A percentile compares a stretch with the other conserved stretches of the same genome.
Conservation (phyloP, 2,797 vertebrate genomes). For the Anniella stebbinsi region DNA sequence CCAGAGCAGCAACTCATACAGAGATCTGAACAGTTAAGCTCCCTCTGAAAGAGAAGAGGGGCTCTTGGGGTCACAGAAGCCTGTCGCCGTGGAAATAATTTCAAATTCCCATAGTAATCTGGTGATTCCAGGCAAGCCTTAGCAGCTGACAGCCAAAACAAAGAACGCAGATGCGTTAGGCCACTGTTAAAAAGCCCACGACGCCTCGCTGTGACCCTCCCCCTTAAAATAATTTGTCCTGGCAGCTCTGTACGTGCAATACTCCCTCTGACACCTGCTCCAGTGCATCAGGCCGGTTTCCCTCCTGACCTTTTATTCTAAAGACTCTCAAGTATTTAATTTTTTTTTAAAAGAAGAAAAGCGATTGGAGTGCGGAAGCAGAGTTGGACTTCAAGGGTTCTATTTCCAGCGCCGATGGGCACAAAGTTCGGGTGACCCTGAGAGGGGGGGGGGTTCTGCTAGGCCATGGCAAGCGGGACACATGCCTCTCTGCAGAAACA, state of each 20-base stretch:
- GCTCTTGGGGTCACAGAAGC: background rate
- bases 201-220: background rate
- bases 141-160: background rate
- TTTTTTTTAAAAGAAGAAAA: background rate
- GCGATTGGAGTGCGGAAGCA: background rate
- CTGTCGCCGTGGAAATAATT: background rate
- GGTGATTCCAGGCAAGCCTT: background rate
- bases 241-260: background rate
- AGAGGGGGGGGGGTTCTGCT: background rate
- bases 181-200: background rate
- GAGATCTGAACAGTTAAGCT: too few species aligned
- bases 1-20: background rate
- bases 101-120: background rate
- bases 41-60: background rate
- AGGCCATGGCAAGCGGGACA: background rate
- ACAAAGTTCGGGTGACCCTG: fast-evolving
- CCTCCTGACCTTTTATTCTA: conserved; percentile 4
- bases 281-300: background rate
- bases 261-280: conserved; percentile 32
- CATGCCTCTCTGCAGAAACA: background rate
- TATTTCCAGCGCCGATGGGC: fast-evolving
- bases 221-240: conserved; percentile 26
- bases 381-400: background rate
- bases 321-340: conserved; percentile 5
- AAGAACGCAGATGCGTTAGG: background rate